A percentile compares a stretch with the other conserved stretches of the same genome.
These are phyloP conservation scores for Arothron firmamentum DNA, from an alignment of 2,113 vertebrate genomes.

Conservation along the genomic window DNA sequence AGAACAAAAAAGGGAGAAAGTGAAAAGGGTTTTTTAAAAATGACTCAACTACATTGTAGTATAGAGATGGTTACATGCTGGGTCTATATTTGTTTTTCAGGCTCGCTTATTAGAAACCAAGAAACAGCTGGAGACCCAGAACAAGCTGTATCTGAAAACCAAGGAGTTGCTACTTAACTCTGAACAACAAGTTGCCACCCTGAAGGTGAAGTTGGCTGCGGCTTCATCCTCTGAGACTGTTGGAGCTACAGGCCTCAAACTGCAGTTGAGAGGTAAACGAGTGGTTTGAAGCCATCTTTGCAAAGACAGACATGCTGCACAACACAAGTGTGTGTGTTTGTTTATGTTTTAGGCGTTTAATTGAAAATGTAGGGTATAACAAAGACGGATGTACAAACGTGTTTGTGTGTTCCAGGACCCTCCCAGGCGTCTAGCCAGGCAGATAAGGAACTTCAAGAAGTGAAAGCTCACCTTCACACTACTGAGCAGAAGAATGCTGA, in stretches of 20 bases:
- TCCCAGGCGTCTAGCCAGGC: conserved; percentile 44
- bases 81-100: conserved; percentile 64
- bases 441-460: conserved; percentile 80
- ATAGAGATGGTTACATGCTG: too few relatives aligned
- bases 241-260: conserved; percentile 45
- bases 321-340: too few relatives aligned
- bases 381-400: too few relatives aligned
- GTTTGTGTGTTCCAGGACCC: conserved; percentile 10
- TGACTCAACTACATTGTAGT: too few relatives aligned
- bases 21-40: too few relatives aligned
- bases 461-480: conserved; percentile 78
- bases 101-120: conserved; percentile 88
- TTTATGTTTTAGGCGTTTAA: too few relatives aligned
- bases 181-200: conserved; percentile 80
- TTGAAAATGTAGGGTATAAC: too few relatives aligned
- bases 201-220: conserved; percentile 82
- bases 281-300: not conserved
- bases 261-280: conserved; percentile 53
- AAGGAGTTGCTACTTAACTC: conserved; percentile 88
- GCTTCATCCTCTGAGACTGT: conserved; percentile 71
- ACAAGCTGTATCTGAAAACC: conserved; percentile 82
- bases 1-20: too few relatives aligned
- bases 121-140: conserved; percentile 87
- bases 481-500: conserved; percentile 85
- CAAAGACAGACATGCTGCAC: too few relatives aligned